Base-by-base conservation (phyloP, 1,140 invertebrate genomes). In the Leptestheria dahalacensis region DNA sequence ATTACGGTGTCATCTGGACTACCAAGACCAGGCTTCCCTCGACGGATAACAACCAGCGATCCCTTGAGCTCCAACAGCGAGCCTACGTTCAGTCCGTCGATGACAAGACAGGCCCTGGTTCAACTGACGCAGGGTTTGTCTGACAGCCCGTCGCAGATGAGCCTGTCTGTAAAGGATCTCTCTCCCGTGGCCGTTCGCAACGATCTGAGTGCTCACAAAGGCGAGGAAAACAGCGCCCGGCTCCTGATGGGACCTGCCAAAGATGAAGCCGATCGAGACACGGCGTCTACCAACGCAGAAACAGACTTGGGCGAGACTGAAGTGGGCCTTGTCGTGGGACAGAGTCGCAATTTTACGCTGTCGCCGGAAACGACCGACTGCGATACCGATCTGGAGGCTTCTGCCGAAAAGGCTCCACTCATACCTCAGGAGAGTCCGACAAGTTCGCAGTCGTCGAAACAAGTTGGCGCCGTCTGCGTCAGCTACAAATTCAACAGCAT, bases 311-410 rank as follows among this genome's bases (percentile, higher is more conserved):
- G 75, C 25, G 81, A 83, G 66, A 82, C 80, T 1, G 81, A 83
- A 67, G 78, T 82, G 2, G 80, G 79, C 29, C 67, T 79, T 23
- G 78, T 79, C 69, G 78, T 71, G 21, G 79, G 79, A 1, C 80
- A 81, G 60, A 82, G 79, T 64, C 74, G 83, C 24, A 85, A 86
- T 72, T 93, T 94, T 68, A 91, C 89, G 0, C 75, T 94, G 4
- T 95, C 90, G 24, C 90, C 91, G 1, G 91, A 95, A 74, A 91
- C 88, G 50, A 96, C 91, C n/a, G 91, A 95, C 67, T 93, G 89
- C 71, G 91, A 60, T 28, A 63, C 65, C 12, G 66, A 67, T 48
- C 60, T 66, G 50, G 48, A 54, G n/a, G 24, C 20, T 9, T 26
- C 52, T 28, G 52, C 3, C 25, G 52, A 54, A 54, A 11, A 1